Evolutionary conservation across 2,888 invertebrate genomes (phyloP).

Genomic region (Drosophila mimica): DNA sequence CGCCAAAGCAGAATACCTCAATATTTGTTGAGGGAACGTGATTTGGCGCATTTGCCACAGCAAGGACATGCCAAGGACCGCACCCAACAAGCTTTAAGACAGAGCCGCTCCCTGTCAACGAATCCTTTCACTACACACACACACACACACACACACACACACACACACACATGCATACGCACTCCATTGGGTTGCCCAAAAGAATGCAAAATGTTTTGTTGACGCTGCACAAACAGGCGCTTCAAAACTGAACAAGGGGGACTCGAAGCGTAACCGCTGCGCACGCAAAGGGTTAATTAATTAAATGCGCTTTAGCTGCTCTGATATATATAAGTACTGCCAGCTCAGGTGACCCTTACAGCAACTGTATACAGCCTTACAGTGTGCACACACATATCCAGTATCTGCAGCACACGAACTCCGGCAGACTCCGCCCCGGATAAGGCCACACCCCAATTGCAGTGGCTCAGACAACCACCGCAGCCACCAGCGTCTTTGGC

Average conservation of each 20-base stretch:
- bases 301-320: slow-evolving; percentile 61
- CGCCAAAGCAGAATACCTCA: slow-evolving; percentile 82
- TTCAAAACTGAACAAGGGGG: slow-evolving; percentile 23
- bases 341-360: neutral
- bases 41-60: slow-evolving; percentile 74
- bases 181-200: slow-evolving; percentile 43
- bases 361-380: neutral
- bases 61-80: slow-evolving; percentile 48
- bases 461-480: slow-evolving; percentile 1
- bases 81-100: slow-evolving; percentile 44
- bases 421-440: slow-evolving; percentile 40
- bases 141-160: slow-evolving; percentile 22
- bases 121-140: slow-evolving; percentile 43
- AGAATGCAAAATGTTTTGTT: slow-evolving; percentile 74
- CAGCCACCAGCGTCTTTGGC: slow-evolving; percentile 1
- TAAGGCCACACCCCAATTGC: slow-evolving; percentile 48
- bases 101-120: slow-evolving; percentile 45
- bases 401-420: slow-evolving; percentile 5
- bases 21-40: slow-evolving; percentile 80
- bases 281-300: slow-evolving; percentile 83
- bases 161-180: slow-evolving; percentile 22
- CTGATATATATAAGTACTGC: slow-evolving; percentile 23
- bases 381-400: neutral
- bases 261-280: slow-evolving; percentile 69
- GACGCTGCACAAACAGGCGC: slow-evolving; percentile 64